phyloP scores from a whole-genome alignment of 2,888 invertebrate genomes.

The Neoitamus cyanurus region DNA sequence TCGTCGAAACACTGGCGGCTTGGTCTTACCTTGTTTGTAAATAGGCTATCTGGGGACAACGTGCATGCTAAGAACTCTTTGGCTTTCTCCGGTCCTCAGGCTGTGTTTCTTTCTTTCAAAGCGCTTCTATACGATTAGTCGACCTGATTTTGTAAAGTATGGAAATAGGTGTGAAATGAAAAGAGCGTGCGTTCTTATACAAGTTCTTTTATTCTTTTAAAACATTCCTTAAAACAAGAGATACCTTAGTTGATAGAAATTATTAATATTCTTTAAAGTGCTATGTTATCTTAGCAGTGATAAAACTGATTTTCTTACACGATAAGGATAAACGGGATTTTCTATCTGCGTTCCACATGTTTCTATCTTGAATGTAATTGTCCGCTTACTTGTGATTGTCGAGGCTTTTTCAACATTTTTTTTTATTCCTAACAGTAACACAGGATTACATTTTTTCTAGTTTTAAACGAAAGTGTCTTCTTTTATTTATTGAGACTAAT shows the following conservation, averaged over 20 bases:
- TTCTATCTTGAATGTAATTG: not conserved
- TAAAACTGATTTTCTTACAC: slow-evolving; percentile 7
- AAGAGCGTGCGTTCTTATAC: not conserved
- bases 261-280: not conserved
- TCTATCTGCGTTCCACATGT: not conserved
- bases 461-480: not conserved
- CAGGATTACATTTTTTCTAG: not conserved
- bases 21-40: too few relatives aligned
- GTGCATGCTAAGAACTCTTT: too few relatives aligned
- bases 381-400: slow-evolving; percentile 33
- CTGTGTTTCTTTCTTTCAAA: too few relatives aligned
- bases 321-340: not conserved
- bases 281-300: not conserved
- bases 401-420: slow-evolving; percentile 26
- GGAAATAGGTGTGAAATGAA: too few relatives aligned
- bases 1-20: too few relatives aligned
- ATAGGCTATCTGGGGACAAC: too few relatives aligned
- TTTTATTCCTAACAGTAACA: not conserved
- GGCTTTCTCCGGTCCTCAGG: too few relatives aligned
- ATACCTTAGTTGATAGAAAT: not conserved
- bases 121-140: too few relatives aligned
- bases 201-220: not conserved
- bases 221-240: not conserved
- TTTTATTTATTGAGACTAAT: not conserved
- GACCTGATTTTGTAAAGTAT: too few relatives aligned